phyloP scores from a whole-genome alignment of 1,140 invertebrate species.

The Drosophila pruinosa region DNA sequence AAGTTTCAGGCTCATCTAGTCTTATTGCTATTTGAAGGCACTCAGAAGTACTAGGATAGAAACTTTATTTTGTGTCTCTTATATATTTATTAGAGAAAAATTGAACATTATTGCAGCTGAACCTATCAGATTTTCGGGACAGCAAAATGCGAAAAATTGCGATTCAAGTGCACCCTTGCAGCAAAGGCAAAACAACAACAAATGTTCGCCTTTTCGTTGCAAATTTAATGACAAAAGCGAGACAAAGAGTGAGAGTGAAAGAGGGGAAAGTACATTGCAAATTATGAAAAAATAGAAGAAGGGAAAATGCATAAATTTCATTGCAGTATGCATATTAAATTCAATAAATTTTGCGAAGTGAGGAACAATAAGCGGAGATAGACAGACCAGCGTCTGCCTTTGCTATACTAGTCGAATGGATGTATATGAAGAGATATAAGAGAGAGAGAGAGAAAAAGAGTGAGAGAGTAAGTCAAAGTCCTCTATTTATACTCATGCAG shows the following conservation, averaged over 20 bases:
- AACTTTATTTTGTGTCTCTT: not conserved
- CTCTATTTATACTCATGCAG: constrained; percentile 2
- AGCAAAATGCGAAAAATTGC: constrained; percentile 15
- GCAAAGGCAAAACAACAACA: constrained; percentile 9
- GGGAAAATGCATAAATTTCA: constrained; percentile 63
- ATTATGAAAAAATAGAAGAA: constrained; percentile 15
- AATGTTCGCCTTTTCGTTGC: constrained; percentile 35
- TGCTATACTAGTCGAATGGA: not conserved
- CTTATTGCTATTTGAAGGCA: not conserved
- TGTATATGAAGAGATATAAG: not conserved
- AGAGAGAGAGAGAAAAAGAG: not conserved
- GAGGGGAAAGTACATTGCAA: not conserved
- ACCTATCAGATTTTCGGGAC: constrained; percentile 11
- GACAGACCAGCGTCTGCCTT: constrained; percentile 9
- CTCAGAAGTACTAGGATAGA: too few relatives aligned
- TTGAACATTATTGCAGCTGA: constrained; percentile 7
- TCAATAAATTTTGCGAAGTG: constrained; percentile 65
- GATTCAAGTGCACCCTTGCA: constrained; percentile 23
- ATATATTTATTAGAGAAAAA: not conserved
- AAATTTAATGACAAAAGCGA: constrained; percentile 53
- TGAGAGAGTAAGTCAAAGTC: not conserved
- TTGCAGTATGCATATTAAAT: constrained; percentile 79
- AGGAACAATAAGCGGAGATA: constrained; percentile 9
- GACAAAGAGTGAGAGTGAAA: not conserved
- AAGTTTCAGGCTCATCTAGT: not conserved